Conservation (phyloP, 2,113 vertebrate genomes). For the Ondatra zibethicus region DNA sequence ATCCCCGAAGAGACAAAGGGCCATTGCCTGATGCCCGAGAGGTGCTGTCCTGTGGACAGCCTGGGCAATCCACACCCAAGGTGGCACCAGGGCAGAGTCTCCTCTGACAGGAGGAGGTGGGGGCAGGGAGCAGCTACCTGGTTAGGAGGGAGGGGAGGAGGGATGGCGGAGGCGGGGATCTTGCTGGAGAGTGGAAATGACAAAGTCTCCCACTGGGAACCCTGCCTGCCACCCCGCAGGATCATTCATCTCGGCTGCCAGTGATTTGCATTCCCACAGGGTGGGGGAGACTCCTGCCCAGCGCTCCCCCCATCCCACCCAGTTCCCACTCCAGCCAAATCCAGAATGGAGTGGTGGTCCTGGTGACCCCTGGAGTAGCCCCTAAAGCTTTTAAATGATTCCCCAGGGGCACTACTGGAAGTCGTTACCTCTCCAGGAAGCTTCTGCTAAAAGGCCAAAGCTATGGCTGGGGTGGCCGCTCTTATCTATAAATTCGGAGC, state of each 20-base stretch:
- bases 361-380: neutral
- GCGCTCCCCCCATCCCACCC: neutral
- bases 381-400: neutral
- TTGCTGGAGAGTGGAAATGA: conserved; percentile 40
- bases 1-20: conserved; percentile 50
- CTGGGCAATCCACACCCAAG: neutral
- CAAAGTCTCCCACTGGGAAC: conserved; percentile 72
- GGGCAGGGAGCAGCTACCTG: conserved; percentile 24
- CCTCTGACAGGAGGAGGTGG: neutral
- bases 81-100: neutral
- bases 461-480: neutral
- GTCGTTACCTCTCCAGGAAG: neutral
- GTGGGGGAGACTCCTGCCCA: neutral
- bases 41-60: neutral
- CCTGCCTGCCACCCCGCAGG: conserved; percentile 29
- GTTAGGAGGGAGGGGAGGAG: neutral
- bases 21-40: neutral
- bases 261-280: conserved; percentile 55
- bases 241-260: neutral
- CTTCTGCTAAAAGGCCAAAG: neutral
- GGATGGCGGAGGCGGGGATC: neutral
- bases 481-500: neutral
- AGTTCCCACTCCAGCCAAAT: neutral
- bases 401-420: neutral
- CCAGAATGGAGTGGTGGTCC: neutral